These are phyloP conservation scores for Drosophila falleni DNA, from an alignment of 2,888 invertebrate genomes.

Conservation along the genomic window DNA sequence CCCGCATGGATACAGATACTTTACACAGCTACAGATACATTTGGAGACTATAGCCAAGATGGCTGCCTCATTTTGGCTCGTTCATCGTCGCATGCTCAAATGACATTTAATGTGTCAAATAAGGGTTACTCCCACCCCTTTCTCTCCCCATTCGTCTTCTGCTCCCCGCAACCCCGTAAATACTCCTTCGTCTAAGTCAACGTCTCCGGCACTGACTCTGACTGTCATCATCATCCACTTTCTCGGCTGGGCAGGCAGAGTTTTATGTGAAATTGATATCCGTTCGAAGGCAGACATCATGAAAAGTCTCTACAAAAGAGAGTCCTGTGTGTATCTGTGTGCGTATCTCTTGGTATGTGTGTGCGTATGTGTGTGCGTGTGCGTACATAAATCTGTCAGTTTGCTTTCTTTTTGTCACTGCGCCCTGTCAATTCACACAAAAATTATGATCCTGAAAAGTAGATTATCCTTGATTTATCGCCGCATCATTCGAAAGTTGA, in stretches of 20 bases:
- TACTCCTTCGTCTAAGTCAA: slow-evolving; percentile 2
- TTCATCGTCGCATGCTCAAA: slow-evolving; percentile 81
- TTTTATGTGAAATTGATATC: slow-evolving; percentile 85
- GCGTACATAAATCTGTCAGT: slow-evolving; percentile 84
- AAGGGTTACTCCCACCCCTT: slow-evolving; percentile 75
- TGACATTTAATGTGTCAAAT: slow-evolving; percentile 84
- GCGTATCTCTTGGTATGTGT: slow-evolving; percentile 47
- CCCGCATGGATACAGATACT: slow-evolving; percentile 58
- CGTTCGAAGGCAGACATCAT: slow-evolving; percentile 67
- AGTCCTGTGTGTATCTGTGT: slow-evolving; percentile 30
- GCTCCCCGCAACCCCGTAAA: not conserved
- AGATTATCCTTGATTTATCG: slow-evolving; percentile 86
- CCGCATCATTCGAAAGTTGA: slow-evolving; percentile 83
- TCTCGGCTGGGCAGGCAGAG: slow-evolving; percentile 63
- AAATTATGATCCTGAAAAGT: slow-evolving; percentile 86
- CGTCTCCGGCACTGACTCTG: slow-evolving; percentile 19
- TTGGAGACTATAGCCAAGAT: slow-evolving; percentile 64
- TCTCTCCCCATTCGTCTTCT: not conserved
- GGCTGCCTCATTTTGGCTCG: slow-evolving; percentile 71
- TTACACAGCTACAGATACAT: slow-evolving; percentile 40
- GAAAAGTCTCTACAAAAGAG: slow-evolving; percentile 55
- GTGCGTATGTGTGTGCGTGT: slow-evolving; percentile 73
- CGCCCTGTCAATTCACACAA: slow-evolving; percentile 85
- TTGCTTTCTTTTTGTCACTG: slow-evolving; percentile 82
- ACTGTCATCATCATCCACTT: slow-evolving; percentile 73